Evolutionary conservation across 37 sponge, comb jelly and placozoan genomes (phyloP), one percentile per base, ranked within the genome.

Genomic region (Halichondria panicea): DNA sequence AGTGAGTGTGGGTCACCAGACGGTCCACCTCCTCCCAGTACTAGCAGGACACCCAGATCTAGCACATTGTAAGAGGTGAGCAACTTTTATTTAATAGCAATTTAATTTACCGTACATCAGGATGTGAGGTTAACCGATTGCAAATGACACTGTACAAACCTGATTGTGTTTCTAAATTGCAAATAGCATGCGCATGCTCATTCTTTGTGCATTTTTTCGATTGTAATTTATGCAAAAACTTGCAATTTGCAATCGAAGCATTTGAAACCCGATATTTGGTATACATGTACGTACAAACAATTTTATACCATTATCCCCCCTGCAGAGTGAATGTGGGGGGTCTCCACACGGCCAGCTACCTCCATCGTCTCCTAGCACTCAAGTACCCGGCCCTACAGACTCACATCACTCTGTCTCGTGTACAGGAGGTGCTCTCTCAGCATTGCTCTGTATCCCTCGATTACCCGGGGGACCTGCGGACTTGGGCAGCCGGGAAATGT

Each of bases 291-390:
- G 27, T 28, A 13, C 57, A 56, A 24, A 56, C 13, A 56, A 24
- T 28, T 28, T 28, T 30, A 4, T 68, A 52, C 39, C 18, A 56
- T 43, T 36, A 44, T n/a, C 41, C 55, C 39, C 69, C 45, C 60
- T 19, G 34, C 42, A 92, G 93, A 33, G 77, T 96, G 43, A 93
- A 90, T 63, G 54, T 96, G 7, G 97, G 97, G 21, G 97, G 97
- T 0, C 33, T 78, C 18, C 88, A 96, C 63, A 39, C 75, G 3
- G 66, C 71, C 30, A 45, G 68, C 43, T 96, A 62, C 76, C 80
- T 96, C 54, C 94, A 96, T 40, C 77, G 83, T 33, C 76, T 94
- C 68, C 55, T 96, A 38, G 95, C 90, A 83, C 82, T 96, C 43
- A 82, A 86, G 45, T 72, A 82, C 35, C 91, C 92, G 0, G 67